phyloP scores from a whole-genome alignment of 2,113 vertebrate genomes.

The Microtus richardsoni region DNA sequence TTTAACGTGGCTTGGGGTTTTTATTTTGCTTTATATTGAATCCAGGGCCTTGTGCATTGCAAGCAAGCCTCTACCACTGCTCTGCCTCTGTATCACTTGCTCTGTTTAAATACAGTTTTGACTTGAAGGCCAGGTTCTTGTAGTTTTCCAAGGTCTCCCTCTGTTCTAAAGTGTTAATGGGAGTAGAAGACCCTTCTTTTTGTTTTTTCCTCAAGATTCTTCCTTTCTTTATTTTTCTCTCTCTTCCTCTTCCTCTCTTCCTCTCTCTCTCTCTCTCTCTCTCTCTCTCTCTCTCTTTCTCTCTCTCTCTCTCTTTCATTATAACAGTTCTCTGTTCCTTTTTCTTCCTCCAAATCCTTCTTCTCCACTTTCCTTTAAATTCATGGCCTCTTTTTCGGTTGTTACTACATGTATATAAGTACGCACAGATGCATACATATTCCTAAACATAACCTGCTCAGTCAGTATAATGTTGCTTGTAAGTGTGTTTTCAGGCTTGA shows the following conservation, averaged over 20 bases:
- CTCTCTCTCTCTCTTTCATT: too few species aligned
- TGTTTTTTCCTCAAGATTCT: not conserved
- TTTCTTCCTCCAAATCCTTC: not conserved
- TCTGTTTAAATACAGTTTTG: not conserved
- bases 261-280: too few species aligned
- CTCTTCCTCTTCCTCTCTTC: too few species aligned
- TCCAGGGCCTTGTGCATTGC: not conserved
- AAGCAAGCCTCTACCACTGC: not conserved
- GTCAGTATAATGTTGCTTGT: not conserved
- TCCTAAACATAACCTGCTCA: not conserved
- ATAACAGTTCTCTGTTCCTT: not conserved
- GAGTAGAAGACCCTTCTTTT: not conserved
- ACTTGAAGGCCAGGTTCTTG: not conserved
- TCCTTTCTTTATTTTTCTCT: not conserved
- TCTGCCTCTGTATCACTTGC: not conserved
- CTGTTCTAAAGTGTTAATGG: constrained; percentile 13
- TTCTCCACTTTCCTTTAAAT: not conserved
- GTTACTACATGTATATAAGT: not conserved
- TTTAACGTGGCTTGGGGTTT: not conserved
- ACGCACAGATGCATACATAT: not conserved
- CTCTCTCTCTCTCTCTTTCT: too few species aligned
- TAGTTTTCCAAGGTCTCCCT: not conserved
- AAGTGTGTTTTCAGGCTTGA: not conserved
- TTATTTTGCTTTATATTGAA: not conserved
- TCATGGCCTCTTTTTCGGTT: not conserved